A percentile compares a stretch with the other conserved stretches of the same genome.
Conservation (phyloP, 2,113 vertebrate species). For the Benitochromis conjunctus region DNA sequence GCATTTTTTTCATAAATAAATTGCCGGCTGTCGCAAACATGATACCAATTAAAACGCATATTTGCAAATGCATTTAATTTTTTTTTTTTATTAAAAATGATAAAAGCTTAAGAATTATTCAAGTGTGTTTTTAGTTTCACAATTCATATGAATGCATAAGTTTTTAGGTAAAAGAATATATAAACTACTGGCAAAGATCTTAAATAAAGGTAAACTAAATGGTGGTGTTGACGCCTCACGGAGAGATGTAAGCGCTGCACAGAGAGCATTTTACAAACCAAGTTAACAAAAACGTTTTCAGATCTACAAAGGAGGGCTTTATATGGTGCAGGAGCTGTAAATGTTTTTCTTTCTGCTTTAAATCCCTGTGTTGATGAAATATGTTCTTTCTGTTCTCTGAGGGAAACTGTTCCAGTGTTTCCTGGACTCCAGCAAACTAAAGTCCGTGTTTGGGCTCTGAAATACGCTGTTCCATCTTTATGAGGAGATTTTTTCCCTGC, state of each 20-base stretch:
- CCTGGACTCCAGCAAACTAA: background rate
- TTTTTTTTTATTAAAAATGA: background rate
- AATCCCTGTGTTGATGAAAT: background rate
- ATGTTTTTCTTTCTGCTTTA: background rate
- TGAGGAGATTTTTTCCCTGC: background rate
- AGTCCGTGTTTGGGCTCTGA: background rate
- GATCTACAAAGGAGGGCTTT: background rate
- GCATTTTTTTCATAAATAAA: background rate
- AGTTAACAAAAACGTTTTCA: background rate
- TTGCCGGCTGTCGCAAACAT: background rate
- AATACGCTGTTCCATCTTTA: background rate
- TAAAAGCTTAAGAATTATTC: background rate
- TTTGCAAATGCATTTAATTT: background rate
- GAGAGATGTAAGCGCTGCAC: background rate
- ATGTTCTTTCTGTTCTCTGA: background rate
- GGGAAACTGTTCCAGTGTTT: background rate
- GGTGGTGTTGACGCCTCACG: background rate
- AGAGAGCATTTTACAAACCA: background rate
- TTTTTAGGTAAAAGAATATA: background rate
- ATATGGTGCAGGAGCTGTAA: background rate
- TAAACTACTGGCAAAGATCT: background rate
- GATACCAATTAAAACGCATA: background rate
- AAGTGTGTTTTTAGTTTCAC: background rate
- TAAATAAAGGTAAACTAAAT: background rate
- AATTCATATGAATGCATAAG: background rate